Percentiles rank a stretch among this genome's conserved stretches.
Evolutionary conservation across 2,888 invertebrate genomes (phyloP).

Genomic region (Macrosoma leucophasiata): DNA sequence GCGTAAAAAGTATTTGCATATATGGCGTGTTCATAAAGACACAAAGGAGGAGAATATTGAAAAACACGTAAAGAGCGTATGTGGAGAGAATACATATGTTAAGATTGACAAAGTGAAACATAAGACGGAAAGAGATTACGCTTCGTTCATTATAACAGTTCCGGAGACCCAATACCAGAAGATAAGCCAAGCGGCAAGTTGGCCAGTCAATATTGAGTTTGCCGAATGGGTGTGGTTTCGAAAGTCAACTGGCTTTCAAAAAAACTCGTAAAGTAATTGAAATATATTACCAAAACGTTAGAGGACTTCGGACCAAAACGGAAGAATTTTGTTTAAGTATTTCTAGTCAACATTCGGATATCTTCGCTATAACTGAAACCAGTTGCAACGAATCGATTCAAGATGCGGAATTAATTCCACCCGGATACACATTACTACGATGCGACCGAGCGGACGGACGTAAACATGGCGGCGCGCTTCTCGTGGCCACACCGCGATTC

Average conservation of each 20-base stretch:
- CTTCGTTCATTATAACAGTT: slow-evolving; percentile 24
- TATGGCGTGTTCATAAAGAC: slow-evolving; percentile 1
- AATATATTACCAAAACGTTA: slow-evolving; percentile 3
- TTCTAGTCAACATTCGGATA: slow-evolving; percentile 10
- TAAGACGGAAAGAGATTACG: slow-evolving; percentile 26
- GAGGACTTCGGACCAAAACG: slow-evolving; percentile 9
- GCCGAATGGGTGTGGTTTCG: slow-evolving; percentile 27
- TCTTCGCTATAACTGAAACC: slow-evolving; percentile 25
- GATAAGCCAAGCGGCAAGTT: slow-evolving; percentile 18
- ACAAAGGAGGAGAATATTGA: slow-evolving; percentile 1
- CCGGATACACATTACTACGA: neutral
- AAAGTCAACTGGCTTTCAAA: slow-evolving; percentile 3
- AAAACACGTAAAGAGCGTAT: slow-evolving; percentile 1
- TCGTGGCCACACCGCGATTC: slow-evolving; percentile 12
- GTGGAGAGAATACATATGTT: neutral
- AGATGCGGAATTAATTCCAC: slow-evolving; percentile 8
- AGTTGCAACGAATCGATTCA: slow-evolving; percentile 15
- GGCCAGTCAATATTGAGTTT: slow-evolving; percentile 22
- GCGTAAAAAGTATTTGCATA: slow-evolving; percentile 2
- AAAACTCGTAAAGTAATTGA: slow-evolving; percentile 1
- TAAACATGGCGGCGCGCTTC: slow-evolving; percentile 15
- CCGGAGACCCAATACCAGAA: slow-evolving; percentile 19
- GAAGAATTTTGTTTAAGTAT: slow-evolving; percentile 10
- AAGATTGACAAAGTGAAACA: slow-evolving; percentile 21
- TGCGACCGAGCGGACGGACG: slow-evolving; percentile 11